Conservation (phyloP, 2,113 vertebrate species). For the Manacus vitellinus region DNA sequence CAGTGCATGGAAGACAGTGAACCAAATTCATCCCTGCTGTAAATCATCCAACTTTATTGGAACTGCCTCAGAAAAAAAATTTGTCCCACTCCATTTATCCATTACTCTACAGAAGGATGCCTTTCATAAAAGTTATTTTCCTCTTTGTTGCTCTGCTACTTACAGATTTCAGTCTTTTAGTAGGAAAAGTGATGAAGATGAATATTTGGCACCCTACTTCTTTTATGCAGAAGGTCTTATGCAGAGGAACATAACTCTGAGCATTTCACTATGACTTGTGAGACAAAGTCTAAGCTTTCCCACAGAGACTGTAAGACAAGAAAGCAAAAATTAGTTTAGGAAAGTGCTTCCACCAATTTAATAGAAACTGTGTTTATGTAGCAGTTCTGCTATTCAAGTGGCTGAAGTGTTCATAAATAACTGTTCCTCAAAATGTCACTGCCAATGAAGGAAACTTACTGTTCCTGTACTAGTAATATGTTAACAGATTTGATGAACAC, state of each 20-base stretch:
- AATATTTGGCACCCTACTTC: not conserved
- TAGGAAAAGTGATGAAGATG: not conserved
- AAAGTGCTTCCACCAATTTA: not conserved
- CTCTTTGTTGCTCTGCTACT: slow-evolving; percentile 49
- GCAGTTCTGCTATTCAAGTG: not conserved
- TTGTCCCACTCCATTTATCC: not conserved
- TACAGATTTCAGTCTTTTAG: slow-evolving; percentile 5
- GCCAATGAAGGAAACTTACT: not conserved
- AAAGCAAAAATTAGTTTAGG: not conserved
- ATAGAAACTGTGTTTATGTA: not conserved
- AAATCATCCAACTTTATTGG: slow-evolving; percentile 32
- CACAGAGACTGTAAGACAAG: not conserved
- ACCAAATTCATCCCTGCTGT: slow-evolving; percentile 28
- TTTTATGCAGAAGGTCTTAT: not conserved
- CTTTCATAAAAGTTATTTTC: slow-evolving; percentile 62
- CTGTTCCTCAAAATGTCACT: not conserved
- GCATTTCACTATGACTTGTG: not conserved
- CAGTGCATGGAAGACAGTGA: slow-evolving; percentile 24
- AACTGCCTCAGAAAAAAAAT: not conserved
- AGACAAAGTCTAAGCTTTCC: not conserved
- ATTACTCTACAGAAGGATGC: slow-evolving; percentile 6
- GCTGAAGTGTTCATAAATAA: not conserved
- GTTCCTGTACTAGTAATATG: not conserved
- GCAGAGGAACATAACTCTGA: not conserved
- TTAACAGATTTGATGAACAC: not conserved